Conservation (phyloP, 2,113 vertebrate genomes). For the Elephas maximus region DNA sequence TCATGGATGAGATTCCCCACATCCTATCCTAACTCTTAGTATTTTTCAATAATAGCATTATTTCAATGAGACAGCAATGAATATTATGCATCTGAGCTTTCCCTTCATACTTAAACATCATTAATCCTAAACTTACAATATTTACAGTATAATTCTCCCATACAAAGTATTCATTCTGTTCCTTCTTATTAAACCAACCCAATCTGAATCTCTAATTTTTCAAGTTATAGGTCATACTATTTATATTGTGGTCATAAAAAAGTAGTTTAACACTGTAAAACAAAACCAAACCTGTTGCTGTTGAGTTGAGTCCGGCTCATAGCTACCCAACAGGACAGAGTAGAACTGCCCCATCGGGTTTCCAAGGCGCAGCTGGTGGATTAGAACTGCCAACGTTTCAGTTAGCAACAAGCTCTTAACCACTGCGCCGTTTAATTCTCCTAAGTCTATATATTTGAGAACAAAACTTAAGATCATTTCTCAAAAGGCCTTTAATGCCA, state of each 20-base stretch:
- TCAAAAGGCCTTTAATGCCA: neutral
- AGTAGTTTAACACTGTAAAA: neutral
- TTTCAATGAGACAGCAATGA: neutral
- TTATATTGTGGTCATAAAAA: neutral
- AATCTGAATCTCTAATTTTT: neutral
- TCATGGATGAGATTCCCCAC: neutral
- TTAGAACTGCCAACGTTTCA: too few species aligned
- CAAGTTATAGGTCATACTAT: neutral
- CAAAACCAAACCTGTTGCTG: too few species aligned
- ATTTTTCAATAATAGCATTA: neutral
- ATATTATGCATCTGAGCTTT: neutral
- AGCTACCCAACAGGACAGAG: too few species aligned
- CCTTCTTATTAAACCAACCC: neutral
- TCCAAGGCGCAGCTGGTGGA: too few species aligned
- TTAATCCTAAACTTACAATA: neutral
- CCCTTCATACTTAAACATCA: neutral
- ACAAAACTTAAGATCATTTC: neutral
- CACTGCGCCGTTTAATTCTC: neutral
- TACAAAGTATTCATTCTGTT: neutral
- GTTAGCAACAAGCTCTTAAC: too few species aligned
- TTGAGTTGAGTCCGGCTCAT: too few species aligned
- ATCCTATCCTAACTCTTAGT: neutral
- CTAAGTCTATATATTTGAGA: neutral
- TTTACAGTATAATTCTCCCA: neutral
- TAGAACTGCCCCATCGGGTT: too few species aligned